Evolutionary conservation across 2,888 invertebrate species (phyloP).

Genomic region (Ornithoptera alexandrae): DNA sequence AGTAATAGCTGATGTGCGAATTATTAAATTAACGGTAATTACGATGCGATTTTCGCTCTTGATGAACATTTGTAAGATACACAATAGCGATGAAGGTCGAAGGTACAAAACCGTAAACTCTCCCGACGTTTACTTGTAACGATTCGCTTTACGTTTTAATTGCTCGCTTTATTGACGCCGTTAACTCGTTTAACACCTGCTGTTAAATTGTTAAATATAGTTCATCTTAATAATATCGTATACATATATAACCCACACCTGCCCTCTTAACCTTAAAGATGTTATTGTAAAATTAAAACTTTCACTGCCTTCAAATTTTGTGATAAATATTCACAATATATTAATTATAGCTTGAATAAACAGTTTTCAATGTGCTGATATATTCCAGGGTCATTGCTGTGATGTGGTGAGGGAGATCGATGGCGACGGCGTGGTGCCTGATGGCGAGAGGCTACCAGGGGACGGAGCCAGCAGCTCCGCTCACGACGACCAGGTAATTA

Average conservation of each 20-base stretch:
- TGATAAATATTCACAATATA: background rate
- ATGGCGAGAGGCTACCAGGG: slow-evolving; percentile 63
- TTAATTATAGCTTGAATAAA: background rate
- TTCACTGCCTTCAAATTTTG: too few relatives aligned
- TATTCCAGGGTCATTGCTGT: slow-evolving; percentile 39
- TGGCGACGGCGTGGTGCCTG: slow-evolving; percentile 65
- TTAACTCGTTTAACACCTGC: slow-evolving; percentile 15
- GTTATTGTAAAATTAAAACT: too few relatives aligned
- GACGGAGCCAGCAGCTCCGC: slow-evolving; percentile 71
- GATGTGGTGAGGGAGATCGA: slow-evolving; percentile 40
- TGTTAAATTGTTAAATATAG: slow-evolving; percentile 6
- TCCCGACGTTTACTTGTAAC: slow-evolving; percentile 12
- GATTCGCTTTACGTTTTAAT: slow-evolving; percentile 22
- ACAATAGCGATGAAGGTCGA: background rate
- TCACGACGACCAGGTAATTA: slow-evolving; percentile 60
- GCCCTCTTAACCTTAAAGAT: too few relatives aligned
- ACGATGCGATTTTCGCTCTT: too few relatives aligned
- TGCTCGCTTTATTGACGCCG: slow-evolving; percentile 21
- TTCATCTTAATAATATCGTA: background rate
- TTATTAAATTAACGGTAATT: too few relatives aligned
- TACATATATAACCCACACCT: too few relatives aligned
- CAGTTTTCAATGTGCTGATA: slow-evolving; percentile 6
- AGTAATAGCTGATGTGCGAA: too few relatives aligned
- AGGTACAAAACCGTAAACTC: slow-evolving; percentile 16
- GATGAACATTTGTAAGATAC: too few relatives aligned